Evolutionary conservation across 2,113 vertebrate genomes (phyloP).

Genomic region (Drymodes brunneopygia): DNA sequence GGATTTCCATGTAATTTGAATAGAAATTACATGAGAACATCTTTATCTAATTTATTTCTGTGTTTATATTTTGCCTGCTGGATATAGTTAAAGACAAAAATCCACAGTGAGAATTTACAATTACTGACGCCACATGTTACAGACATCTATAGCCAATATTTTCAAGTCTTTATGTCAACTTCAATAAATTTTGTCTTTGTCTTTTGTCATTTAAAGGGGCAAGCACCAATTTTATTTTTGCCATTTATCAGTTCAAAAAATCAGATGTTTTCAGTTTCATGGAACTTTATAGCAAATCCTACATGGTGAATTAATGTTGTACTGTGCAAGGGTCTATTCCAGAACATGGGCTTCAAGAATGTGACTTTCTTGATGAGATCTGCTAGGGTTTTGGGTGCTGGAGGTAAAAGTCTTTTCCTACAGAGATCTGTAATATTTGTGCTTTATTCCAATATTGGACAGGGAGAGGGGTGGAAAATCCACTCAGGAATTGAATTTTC

Average conservation of each 20-base stretch:
- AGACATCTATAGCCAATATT: not conserved
- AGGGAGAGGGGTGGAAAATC: not conserved
- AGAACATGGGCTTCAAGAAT: not conserved
- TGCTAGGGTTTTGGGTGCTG: not conserved
- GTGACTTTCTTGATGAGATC: not conserved
- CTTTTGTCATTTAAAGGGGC: not conserved
- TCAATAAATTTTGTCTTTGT: not conserved
- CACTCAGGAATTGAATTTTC: not conserved
- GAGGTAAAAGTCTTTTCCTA: not conserved
- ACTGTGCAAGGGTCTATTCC: not conserved
- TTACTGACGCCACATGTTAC: not conserved
- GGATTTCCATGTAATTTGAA: slow-evolving; percentile 18
- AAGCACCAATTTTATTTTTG: not conserved
- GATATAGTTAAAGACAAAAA: not conserved
- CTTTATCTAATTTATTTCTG: slow-evolving; percentile 27
- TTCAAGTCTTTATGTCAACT: not conserved
- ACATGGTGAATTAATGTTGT: not conserved
- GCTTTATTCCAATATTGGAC: not conserved
- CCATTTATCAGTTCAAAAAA: not conserved
- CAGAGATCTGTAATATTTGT: not conserved
- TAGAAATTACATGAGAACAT: not conserved
- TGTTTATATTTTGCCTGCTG: slow-evolving; percentile 12
- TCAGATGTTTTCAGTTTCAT: not conserved
- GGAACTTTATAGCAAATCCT: not conserved
- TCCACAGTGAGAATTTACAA: not conserved